A percentile compares a stretch with the other conserved stretches of the same genome.
phyloP scores from a whole-genome alignment of 2,888 invertebrate genomes.

The Syritta pipiens region DNA sequence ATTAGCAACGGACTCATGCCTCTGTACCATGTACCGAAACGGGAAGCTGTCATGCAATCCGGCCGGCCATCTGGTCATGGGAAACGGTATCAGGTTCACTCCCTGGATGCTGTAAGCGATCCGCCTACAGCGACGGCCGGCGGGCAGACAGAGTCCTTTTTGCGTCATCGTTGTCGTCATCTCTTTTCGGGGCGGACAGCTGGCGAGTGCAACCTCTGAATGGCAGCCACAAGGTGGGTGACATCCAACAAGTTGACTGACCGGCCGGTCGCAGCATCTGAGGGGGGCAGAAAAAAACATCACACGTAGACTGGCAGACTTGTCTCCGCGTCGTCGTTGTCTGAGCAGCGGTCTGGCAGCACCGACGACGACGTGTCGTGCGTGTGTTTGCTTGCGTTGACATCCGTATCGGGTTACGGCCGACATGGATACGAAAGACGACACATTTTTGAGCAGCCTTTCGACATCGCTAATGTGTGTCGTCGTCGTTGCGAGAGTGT shows the following conservation, averaged over 20 bases:
- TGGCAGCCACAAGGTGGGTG: conserved; percentile 33
- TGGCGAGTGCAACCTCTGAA: neutral
- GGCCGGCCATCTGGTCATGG: conserved; percentile 40
- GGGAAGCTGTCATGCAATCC: conserved; percentile 65
- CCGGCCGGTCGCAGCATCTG: conserved; percentile 7
- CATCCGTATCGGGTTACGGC: conserved; percentile 23
- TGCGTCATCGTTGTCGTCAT: too few relatives aligned
- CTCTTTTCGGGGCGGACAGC: too few relatives aligned
- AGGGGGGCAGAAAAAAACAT: neutral
- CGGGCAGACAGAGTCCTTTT: too few relatives aligned
- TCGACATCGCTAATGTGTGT: neutral
- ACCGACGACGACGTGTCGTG: neutral
- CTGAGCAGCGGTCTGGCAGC: neutral
- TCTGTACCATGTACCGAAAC: conserved; percentile 61
- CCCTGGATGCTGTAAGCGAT: conserved; percentile 50
- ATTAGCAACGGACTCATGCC: conserved; percentile 59
- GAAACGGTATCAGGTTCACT: conserved; percentile 18
- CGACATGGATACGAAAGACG: conserved; percentile 30
- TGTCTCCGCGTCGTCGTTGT: neutral
- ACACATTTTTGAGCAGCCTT: neutral
- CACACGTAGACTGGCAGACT: conserved; percentile 3
- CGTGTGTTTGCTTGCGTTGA: conserved; percentile 15
- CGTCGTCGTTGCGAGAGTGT: neutral
- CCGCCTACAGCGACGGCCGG: conserved; percentile 8
- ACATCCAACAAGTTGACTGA: conserved; percentile 44